Evolutionary conservation across 2,797 vertebrate species (phyloP), one percentile per base, ranked within the genome.

Genomic region (Aplochiton taeniatus): DNA sequence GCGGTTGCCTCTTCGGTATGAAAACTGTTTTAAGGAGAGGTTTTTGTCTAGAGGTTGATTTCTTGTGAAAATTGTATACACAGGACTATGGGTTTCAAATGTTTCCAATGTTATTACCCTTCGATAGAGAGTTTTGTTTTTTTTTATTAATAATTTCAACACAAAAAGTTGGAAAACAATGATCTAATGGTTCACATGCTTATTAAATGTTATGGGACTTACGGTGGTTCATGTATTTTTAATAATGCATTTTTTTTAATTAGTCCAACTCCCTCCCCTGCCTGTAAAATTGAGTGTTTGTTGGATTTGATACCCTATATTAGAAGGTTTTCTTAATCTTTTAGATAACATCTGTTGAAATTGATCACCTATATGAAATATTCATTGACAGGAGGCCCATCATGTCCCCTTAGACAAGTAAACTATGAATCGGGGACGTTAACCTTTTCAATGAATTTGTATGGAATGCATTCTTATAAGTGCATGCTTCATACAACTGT

Each of bases 201-300:
- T 75, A 79, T 84, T 84, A 76, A 77, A 78, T 82, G 74, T 75
- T 72, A 83, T 71, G 68, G 61, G 69, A 75, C 31, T 81, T 76
- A 71, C 78, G 68, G 75, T 73, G 59, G 42, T 70, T 78, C 72
- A 84, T 84, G 78, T 78, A 85, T 86, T 85, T 87, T 86, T 85
- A 83, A 86, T 86, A 79, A 84, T 88, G 74, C 74, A 80, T 84
- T 85, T 84, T 75, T 83, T 85, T 76, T 84, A 87, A 86, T 82
- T 80, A 83, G 78, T 70, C 76, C 78, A 67, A 47, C 76, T 80
- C 66, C 81, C 61, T 43, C 16, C 74, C 76, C 65, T 63, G 60
- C 77, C 50, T 80, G 81, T 84, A 84, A 74, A 87, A 82, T 85
- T 81, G 61, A 77, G 81, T 81, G 82, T 77, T 58, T 69, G 51